Evolutionary conservation across 2,888 invertebrate genomes (phyloP), one percentile per base, ranked within the genome.

Genomic region (Petrolisthes manimaculis): DNA sequence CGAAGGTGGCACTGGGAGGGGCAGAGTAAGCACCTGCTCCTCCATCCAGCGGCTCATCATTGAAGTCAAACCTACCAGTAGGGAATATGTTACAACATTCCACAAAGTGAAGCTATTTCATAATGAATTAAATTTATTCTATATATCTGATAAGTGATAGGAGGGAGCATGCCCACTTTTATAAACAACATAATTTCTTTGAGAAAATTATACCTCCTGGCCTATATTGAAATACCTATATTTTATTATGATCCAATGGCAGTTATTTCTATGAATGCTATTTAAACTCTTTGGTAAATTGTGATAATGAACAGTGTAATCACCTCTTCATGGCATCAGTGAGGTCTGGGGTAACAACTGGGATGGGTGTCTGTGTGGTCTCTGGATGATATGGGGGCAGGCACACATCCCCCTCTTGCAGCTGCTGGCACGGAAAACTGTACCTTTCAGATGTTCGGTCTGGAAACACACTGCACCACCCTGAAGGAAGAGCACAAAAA

Each of bases 391-490:
- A 90, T 14, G 91, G 91, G 18, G 91, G 91, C 14, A 93, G 91
- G 91, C 93, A 93, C 51, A 93, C 91, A 91, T 94, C 94, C 12
- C 93, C 92, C 24, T 92, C 92, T 89, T 93, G 92, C 81, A 94
- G 91, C 37, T 91, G 91, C 71, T 92, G 92, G 91, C 93, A 93
- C 4, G 92, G 92, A 83, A 93, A 92, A 24, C 93, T 93, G 92
- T 93, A 94, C 71, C 92, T 92, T 91, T 92, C 92, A n/a, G 92
- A 92, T 77, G 93, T 93, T 89, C 92, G 92, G 77, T 92, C 92
- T 1, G 93, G 93, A 84, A 92, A 92, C 21, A 92, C 92, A 5
- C 93, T 93, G 85, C 93, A 93, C 94, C 94, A 94, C 71, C 94
- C 94, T 93, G 91, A 3, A 24, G 37, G 37, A 37, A 37, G 37